Evolutionary conservation across 2,113 vertebrate species (phyloP).

Genomic region (Odocoileus virginianus): DNA sequence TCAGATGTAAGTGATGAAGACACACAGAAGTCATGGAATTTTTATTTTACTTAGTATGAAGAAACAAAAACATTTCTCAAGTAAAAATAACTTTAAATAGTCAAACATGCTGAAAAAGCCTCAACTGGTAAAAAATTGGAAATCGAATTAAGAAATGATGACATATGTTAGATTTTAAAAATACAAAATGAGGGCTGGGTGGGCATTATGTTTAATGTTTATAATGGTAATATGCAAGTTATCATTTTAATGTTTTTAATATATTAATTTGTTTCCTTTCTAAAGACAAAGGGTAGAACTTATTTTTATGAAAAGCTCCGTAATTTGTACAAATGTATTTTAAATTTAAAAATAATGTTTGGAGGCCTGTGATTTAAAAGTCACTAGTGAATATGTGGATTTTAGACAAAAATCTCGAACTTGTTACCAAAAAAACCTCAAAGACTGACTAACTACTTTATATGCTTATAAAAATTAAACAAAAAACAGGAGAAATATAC

Average conservation of each 20-base stretch:
- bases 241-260: background rate
- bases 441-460: background rate
- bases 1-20: background rate
- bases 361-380: background rate
- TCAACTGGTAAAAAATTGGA: background rate
- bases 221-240: background rate
- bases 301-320: background rate
- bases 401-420: background rate
- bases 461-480: background rate
- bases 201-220: background rate
- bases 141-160: background rate
- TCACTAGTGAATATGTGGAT: background rate
- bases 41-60: background rate
- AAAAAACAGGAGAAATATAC: background rate
- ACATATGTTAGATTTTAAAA: slow-evolving; percentile 9
- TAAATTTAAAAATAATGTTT: slow-evolving; percentile 11
- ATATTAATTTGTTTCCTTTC: background rate
- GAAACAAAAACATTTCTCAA: background rate
- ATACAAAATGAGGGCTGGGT: background rate
- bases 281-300: background rate
- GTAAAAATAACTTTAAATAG: background rate
- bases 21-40: background rate
- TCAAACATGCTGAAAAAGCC: background rate
- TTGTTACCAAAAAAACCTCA: background rate
- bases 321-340: slow-evolving; percentile 15